A percentile compares a stretch with the other conserved stretches of the same genome.
Evolutionary conservation across 2,888 invertebrate species (phyloP).

Genomic region (Xylota sylvarum): DNA sequence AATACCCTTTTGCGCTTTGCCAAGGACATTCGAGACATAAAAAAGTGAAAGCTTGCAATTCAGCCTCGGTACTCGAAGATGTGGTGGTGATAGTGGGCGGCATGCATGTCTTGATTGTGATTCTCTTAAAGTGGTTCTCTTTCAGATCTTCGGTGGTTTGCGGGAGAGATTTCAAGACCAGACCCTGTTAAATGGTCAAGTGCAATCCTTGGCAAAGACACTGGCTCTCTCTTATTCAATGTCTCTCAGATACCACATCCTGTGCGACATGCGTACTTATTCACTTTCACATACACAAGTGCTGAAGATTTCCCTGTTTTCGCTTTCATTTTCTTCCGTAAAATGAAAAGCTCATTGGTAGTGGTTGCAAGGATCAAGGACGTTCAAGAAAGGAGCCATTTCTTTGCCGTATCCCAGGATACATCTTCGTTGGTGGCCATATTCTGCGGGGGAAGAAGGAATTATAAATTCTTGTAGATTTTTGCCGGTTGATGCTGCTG

Average conservation of each 20-base stretch:
- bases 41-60: conserved; percentile 80
- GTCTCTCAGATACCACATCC: conserved; percentile 41
- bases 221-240: conserved; percentile 15
- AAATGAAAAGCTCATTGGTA: conserved; percentile 64
- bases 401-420: conserved; percentile 52
- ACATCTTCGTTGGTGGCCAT: conserved; percentile 18
- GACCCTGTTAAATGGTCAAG: conserved; percentile 56
- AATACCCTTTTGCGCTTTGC: conserved; percentile 83
- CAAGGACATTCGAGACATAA: conserved; percentile 84
- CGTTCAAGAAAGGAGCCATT: conserved; percentile 82
- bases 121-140: conserved; percentile 67
- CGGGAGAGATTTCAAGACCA: not conserved
- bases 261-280: conserved; percentile 60
- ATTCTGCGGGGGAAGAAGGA: conserved; percentile 1
- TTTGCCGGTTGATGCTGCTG: conserved; percentile 68
- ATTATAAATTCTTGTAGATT: conserved; percentile 66
- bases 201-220: conserved; percentile 73
- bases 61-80: conserved; percentile 36
- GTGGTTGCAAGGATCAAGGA: conserved; percentile 84
- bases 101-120: conserved; percentile 48
- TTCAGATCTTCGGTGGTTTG: not conserved
- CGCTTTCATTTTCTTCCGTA: conserved; percentile 70
- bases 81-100: conserved; percentile 10
- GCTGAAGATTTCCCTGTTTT: conserved; percentile 66
- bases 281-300: conserved; percentile 54